phyloP scores from a whole-genome alignment of 2,888 invertebrate genomes.

The Corbicula japonica region DNA sequence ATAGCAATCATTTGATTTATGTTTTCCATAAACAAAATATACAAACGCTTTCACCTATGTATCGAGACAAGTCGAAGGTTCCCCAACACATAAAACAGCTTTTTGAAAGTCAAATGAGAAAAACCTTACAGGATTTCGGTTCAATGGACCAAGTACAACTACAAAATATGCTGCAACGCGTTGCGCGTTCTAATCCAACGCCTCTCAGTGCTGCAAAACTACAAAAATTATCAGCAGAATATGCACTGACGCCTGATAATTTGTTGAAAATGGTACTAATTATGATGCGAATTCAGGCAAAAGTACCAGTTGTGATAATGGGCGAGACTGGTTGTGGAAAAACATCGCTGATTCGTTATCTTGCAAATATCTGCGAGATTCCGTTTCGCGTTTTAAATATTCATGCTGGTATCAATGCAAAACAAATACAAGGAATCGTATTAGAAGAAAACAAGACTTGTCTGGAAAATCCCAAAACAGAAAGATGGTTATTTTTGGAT shows the following conservation, averaged over 20 bases:
- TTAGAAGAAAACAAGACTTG: conserved; percentile 46
- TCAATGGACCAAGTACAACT: conserved; percentile 51
- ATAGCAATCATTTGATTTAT: conserved; percentile 72
- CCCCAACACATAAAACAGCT: conserved; percentile 58
- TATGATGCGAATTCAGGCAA: conserved; percentile 64
- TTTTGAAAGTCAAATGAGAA: conserved; percentile 73
- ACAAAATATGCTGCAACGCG: conserved; percentile 56
- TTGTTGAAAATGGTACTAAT: conserved; percentile 76
- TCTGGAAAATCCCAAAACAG: not conserved
- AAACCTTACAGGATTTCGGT: conserved; percentile 47
- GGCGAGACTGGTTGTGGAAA: conserved; percentile 81
- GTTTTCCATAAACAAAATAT: conserved; percentile 71
- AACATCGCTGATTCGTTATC: conserved; percentile 73
- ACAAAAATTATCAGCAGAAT: conserved; percentile 44
- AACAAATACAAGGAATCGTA: conserved; percentile 50
- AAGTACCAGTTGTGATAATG: conserved; percentile 75
- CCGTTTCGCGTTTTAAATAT: conserved; percentile 68
- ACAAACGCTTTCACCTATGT: conserved; percentile 70
- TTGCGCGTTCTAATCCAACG: conserved; percentile 48
- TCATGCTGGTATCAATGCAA: conserved; percentile 71
- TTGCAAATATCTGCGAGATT: conserved; percentile 67
- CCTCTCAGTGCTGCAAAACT: conserved; percentile 21
- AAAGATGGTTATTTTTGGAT: conserved; percentile 75
- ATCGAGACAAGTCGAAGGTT: conserved; percentile 56
- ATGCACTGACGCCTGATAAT: conserved; percentile 76